Evolutionary conservation across 92 coral and sea anemone genomes (phyloP).

Genomic region (Epizoanthus stellaris): DNA sequence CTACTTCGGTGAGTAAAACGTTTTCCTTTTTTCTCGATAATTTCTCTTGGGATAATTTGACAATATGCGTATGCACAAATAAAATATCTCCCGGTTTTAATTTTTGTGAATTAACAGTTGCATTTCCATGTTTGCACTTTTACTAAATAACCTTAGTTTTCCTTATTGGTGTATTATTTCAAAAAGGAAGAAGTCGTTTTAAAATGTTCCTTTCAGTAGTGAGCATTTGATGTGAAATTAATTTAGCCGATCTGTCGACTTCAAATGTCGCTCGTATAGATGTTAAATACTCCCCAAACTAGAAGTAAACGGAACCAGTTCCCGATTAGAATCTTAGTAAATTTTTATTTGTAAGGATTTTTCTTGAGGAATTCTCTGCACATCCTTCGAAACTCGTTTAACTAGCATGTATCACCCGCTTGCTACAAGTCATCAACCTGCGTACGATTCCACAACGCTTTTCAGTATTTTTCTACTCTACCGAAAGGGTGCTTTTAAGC

Average conservation of each 20-base stretch:
- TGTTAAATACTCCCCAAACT: too few relatives aligned
- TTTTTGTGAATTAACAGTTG: background rate
- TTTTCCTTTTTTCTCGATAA: background rate
- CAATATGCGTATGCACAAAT: background rate
- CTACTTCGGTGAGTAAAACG: slow-evolving; percentile 82
- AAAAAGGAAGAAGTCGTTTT: background rate
- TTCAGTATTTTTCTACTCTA: background rate
- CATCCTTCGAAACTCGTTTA: background rate
- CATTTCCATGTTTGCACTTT: too few relatives aligned
- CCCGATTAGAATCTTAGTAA: background rate
- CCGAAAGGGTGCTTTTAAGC: background rate
- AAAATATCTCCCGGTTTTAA: background rate
- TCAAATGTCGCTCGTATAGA: too few relatives aligned
- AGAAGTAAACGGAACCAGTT: background rate
- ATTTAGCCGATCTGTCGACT: background rate
- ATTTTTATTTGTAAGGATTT: background rate
- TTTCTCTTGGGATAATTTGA: background rate
- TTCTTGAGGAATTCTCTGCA: background rate
- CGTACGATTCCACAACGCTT: background rate
- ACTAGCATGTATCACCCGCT: background rate
- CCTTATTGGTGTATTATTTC: background rate
- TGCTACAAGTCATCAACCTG: background rate
- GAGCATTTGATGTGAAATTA: background rate
- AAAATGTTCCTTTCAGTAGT: background rate
- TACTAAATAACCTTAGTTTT: background rate